Conservation (phyloP, 2,797 vertebrate species). For the Acanthopagrus latus region DNA sequence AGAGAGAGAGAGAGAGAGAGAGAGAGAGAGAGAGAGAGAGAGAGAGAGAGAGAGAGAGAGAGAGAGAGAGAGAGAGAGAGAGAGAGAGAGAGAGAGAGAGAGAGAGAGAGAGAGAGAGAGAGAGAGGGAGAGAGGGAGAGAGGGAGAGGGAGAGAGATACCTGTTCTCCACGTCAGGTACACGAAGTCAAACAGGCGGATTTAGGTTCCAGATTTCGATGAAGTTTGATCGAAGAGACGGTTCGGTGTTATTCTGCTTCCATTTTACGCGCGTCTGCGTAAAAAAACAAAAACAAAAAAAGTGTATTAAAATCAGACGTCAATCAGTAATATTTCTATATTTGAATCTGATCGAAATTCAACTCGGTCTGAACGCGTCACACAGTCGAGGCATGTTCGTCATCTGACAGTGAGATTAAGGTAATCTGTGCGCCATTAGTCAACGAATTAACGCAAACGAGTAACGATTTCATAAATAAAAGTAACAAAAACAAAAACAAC, state of each 20-base stretch:
- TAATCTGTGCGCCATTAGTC: background rate
- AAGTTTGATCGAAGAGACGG: slow-evolving; percentile 12
- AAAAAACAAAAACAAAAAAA: background rate
- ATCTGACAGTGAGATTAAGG: background rate
- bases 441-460: background rate
- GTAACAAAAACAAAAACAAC: too few relatives aligned
- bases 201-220: slow-evolving; percentile 26
- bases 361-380: background rate
- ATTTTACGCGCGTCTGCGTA: too few relatives aligned
- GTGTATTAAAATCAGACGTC: background rate
- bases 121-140: background rate
- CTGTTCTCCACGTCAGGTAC: background rate
- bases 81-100: background rate
- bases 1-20: too few relatives aligned
- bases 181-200: background rate
- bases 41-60: background rate
- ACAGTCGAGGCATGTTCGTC: background rate
- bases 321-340: background rate
- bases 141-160: background rate
- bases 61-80: background rate
- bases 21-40: too few relatives aligned
- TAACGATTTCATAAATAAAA: too few relatives aligned
- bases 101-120: too few relatives aligned
- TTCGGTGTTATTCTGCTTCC: too few relatives aligned
- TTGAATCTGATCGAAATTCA: background rate